A percentile compares a stretch with the other conserved stretches of the same genome.
Conservation (phyloP, 2,113 vertebrate species). For the Tenebrosternarchus preto region DNA sequence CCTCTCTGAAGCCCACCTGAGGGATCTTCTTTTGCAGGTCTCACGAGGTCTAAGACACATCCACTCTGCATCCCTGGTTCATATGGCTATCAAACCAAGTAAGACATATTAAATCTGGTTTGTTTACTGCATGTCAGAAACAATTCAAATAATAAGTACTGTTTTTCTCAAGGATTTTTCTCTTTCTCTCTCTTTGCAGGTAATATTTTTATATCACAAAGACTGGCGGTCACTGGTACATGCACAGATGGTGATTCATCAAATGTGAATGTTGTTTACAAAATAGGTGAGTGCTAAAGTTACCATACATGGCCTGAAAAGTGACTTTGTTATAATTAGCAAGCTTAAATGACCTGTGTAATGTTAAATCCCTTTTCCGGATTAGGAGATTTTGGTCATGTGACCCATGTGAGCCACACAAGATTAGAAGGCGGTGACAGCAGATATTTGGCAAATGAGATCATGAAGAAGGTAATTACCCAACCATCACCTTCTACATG, state of each 20-base stretch:
- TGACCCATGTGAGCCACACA: constrained; percentile 89
- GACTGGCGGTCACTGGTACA: constrained; percentile 76
- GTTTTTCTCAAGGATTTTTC: too few relatives aligned
- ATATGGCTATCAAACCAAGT: constrained; percentile 99
- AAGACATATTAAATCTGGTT: constrained; percentile 64
- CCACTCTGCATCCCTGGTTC: constrained; percentile 92
- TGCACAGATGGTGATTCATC: constrained; percentile 86
- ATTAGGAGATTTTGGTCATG: constrained; percentile 93
- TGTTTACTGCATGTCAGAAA: not conserved
- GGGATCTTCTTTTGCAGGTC: constrained; percentile 91
- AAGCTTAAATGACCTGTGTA: constrained; percentile 63
- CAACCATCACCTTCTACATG: constrained; percentile 58
- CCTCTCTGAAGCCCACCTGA: constrained; percentile 85
- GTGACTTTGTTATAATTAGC: not conserved
- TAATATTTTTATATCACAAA: constrained; percentile 94
- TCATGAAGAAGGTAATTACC: constrained; percentile 87
- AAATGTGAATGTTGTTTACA: constrained; percentile 85
- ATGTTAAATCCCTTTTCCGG: constrained; percentile 76
- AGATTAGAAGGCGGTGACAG: constrained; percentile 93
- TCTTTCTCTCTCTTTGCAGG: constrained; percentile 69
- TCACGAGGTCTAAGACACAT: constrained; percentile 91
- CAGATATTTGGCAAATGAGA: constrained; percentile 90
- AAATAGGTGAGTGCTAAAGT: constrained; percentile 82
- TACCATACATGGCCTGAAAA: not conserved
- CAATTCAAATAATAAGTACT: not conserved